Evolutionary conservation across 2,113 vertebrate genomes (phyloP).

Genomic region (Melanostigma gelatinosum): DNA sequence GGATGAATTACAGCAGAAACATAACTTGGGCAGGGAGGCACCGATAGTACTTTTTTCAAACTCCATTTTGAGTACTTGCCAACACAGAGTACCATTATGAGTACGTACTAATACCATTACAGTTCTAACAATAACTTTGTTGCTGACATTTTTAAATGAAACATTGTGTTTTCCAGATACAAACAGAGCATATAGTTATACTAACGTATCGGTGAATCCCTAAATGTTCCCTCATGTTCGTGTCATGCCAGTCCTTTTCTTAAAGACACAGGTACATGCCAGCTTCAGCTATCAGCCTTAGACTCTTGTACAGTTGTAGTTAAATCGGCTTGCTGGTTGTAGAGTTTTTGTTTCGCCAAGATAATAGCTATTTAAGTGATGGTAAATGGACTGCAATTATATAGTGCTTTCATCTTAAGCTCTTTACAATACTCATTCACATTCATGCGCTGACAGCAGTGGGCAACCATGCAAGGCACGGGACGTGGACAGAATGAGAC

Average conservation of each 20-base stretch:
- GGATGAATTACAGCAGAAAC: slow-evolving; percentile 1
- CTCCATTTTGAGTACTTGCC: neutral
- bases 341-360: neutral
- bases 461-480: neutral
- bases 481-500: neutral
- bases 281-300: neutral
- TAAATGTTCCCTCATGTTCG: neutral
- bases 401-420: neutral
- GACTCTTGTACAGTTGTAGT: neutral
- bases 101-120: neutral
- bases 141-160: neutral
- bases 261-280: neutral
- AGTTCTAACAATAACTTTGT: neutral
- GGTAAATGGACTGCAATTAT: slow-evolving; percentile 9
- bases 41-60: too few species aligned
- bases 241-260: neutral
- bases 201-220: neutral
- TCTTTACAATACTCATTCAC: neutral
- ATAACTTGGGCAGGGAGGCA: neutral
- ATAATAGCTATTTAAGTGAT: neutral
- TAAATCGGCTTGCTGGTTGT: neutral
- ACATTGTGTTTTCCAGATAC: too few species aligned
- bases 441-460: neutral
- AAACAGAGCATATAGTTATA: neutral
- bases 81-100: neutral